phyloP scores from a whole-genome alignment of 2,888 invertebrate species.

The Falcaria lacertinaria region DNA sequence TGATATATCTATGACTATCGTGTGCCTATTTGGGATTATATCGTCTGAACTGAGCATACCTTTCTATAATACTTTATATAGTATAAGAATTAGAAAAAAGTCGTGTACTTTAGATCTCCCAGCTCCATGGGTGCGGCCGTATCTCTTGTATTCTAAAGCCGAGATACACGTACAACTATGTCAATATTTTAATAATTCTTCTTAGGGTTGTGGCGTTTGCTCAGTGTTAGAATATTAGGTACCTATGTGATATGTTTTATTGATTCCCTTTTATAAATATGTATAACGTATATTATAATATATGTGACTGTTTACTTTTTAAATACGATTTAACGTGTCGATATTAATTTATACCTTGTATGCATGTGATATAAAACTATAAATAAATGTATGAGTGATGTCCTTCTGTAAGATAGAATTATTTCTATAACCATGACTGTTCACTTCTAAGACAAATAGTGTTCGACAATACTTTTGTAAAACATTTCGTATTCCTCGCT shows the following conservation, averaged over 20 bases:
- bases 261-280: constrained; percentile 8
- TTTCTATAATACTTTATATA: not conserved
- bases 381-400: constrained; percentile 31
- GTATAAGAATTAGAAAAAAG: too few relatives aligned
- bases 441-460: constrained; percentile 46
- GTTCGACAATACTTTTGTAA: constrained; percentile 60
- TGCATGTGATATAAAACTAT: not conserved
- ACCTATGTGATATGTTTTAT: constrained; percentile 29
- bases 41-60: not conserved
- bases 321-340: constrained; percentile 7
- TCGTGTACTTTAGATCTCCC: too few relatives aligned
- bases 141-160: not conserved
- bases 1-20: not conserved
- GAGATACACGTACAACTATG: too few relatives aligned
- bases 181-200: too few relatives aligned
- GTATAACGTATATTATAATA: constrained; percentile 4
- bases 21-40: not conserved
- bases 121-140: not conserved
- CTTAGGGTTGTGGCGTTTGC: constrained; percentile 59
- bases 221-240: constrained; percentile 45
- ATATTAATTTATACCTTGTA: not conserved
- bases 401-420: constrained; percentile 35
- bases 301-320: constrained; percentile 8
- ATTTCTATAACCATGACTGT: constrained; percentile 45
- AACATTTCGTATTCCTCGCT: constrained; percentile 36